Evolutionary conservation across 1,140 invertebrate species (phyloP).

Genomic region (Formica selysi): DNA sequence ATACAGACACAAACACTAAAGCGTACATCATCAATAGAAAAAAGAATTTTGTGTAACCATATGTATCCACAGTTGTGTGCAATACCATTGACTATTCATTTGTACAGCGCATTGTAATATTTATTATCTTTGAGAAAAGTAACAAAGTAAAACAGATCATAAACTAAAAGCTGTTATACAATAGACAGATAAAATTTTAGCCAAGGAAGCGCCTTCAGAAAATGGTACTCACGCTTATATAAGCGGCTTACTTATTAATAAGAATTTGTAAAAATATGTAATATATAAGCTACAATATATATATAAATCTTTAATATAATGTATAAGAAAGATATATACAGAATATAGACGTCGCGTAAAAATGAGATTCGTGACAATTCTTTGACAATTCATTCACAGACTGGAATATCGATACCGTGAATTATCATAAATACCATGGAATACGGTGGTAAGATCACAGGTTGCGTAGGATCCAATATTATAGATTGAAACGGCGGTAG

Average conservation of each 20-base stretch:
- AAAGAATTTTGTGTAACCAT: constrained; percentile 15
- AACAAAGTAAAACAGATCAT: neutral
- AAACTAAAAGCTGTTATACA: neutral
- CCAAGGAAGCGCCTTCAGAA: neutral
- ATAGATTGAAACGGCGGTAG: constrained; percentile 87
- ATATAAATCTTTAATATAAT: constrained; percentile 54
- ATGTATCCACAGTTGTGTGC: neutral
- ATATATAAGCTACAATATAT: constrained; percentile 25
- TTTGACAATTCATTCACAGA: constrained; percentile 70
- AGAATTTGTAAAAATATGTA: constrained; percentile 51
- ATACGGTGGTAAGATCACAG: constrained; percentile 87
- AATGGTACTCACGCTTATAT: constrained; percentile 3
- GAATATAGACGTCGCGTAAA: constrained; percentile 30
- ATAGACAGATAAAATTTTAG: constrained; percentile 5
- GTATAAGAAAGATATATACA: constrained; percentile 38
- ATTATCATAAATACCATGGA: constrained; percentile 89
- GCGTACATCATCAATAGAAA: neutral
- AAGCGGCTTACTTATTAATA: constrained; percentile 46
- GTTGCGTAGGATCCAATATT: constrained; percentile 81
- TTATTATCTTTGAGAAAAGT: constrained; percentile 14
- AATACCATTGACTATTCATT: neutral
- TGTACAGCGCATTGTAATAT: constrained; percentile 13
- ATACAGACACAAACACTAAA: constrained; percentile 4
- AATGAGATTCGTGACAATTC: constrained; percentile 5
- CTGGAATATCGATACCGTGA: constrained; percentile 78